These are phyloP conservation scores for Asteroscopus sphinx DNA, from an alignment of 2,888 invertebrate genomes.

Conservation along the genomic window DNA sequence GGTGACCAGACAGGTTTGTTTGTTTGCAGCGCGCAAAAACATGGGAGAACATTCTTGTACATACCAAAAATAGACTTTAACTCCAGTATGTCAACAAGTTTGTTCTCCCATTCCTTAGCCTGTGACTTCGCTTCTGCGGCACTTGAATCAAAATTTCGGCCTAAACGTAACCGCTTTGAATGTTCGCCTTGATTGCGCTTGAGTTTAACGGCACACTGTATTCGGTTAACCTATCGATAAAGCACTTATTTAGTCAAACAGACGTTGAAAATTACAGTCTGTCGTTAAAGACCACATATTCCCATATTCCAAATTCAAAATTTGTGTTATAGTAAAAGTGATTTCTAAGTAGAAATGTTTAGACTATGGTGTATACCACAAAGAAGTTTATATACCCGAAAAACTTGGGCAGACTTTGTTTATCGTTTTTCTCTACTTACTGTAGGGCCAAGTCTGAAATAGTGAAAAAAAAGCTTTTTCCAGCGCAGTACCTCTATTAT, in stretches of 20 bases:
- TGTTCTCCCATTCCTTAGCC: constrained; percentile 47
- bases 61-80: not conserved
- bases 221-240: constrained; percentile 39
- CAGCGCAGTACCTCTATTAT: too few species aligned
- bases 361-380: not conserved
- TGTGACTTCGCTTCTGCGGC: constrained; percentile 57
- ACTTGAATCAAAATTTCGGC: constrained; percentile 47
- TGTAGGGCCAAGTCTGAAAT: too few species aligned
- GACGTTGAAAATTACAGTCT: constrained; percentile 49
- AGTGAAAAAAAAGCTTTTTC: too few species aligned
- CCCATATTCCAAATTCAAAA: constrained; percentile 68
- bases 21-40: constrained; percentile 25
- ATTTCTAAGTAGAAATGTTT: too few species aligned
- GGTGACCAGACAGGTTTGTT: constrained; percentile 86
- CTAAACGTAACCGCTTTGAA: constrained; percentile 61
- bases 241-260: constrained; percentile 40
- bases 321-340: too few species aligned
- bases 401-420: too few species aligned
- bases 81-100: constrained; percentile 20
- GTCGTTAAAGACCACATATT: constrained; percentile 81
- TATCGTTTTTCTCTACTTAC: too few species aligned
- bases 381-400: too few species aligned
- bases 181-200: constrained; percentile 60
- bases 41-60: constrained; percentile 55
- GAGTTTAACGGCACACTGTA: constrained; percentile 57